Evolutionary conservation across 2,113 vertebrate species (phyloP), one percentile per base, ranked within the genome.

Genomic region (Grallaria varia): DNA sequence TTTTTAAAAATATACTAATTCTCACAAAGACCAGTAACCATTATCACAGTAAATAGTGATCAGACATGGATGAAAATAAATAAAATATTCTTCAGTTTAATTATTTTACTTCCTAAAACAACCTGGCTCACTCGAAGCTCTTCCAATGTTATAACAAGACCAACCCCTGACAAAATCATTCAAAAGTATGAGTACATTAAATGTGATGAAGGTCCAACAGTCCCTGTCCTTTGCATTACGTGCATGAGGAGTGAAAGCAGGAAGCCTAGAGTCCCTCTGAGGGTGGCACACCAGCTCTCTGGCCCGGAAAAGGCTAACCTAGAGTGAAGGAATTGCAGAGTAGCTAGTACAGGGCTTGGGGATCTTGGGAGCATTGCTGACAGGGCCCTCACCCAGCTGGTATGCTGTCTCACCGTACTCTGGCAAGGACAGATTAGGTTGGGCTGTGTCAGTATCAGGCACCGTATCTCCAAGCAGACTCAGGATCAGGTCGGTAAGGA

Each of bases 241-340:
- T 4, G 5, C 28, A 6, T 64, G 23, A 73, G 19, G 33, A 85
- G 12, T 52, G 19, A 72, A 77, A 3, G 17, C 8, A n/a, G 27
- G 37, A 84, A 76, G 52, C 5, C 3, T 2, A 35, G 50, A 74
- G 21, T 2, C 4, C 3, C 11, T 60, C 63, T 37, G 16, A 22
- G 24, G 14, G 24, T 7, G 18, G 2, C 13, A 77, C 22, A 47
- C 8, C 15, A 60, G 33, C 19, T 40, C 7, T 74, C 50, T 90
- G 60, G 12, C n/a, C 31, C n/a, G 4, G 2, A 40, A 25, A 35
- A 0, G 0, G 30, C 8, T 58, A 16, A 49, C 6, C 10, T 47
- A 19, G n/a, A 37, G 9, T 30, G 3, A 2, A 8, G 10, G 28
- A 85, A 33, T 7, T 58, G 16, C 24, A 30, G 23, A 6, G 6